These are phyloP conservation scores for Agelastica alni DNA, from an alignment of 2,888 invertebrate species.

Conservation along the genomic window DNA sequence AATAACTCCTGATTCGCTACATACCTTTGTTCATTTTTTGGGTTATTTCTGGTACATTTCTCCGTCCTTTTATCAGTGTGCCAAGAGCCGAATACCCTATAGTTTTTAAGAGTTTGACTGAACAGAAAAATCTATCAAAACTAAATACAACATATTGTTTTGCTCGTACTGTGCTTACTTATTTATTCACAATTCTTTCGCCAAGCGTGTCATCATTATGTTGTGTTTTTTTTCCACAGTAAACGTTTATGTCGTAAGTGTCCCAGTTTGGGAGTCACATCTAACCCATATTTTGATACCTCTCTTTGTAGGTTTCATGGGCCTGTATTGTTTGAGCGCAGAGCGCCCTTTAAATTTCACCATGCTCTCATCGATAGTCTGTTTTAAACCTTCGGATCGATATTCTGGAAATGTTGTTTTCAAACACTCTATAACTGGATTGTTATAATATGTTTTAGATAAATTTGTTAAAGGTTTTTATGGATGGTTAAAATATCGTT, in stretches of 20 bases:
- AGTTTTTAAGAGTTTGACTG: background rate
- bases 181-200: background rate
- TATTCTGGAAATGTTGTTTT: conserved; percentile 1
- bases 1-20: background rate
- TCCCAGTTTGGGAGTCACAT: background rate
- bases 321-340: background rate
- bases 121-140: background rate
- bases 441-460: background rate
- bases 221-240: background rate
- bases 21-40: background rate
- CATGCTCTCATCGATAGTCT: conserved; percentile 1
- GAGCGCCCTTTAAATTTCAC: conserved; percentile 1
- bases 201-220: background rate
- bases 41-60: background rate
- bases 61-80: background rate
- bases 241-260: background rate
- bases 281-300: background rate
- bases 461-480: background rate
- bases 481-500: background rate
- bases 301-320: background rate
- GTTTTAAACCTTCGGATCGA: background rate
- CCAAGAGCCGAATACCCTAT: background rate
- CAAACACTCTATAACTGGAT: background rate
- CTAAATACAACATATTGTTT: background rate
- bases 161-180: background rate